Percentiles rank a stretch among this genome's conserved stretches.
These are phyloP conservation scores for Aleiodes sp. DNA, from an alignment of 1,140 invertebrate species.

Conservation along the genomic window DNA sequence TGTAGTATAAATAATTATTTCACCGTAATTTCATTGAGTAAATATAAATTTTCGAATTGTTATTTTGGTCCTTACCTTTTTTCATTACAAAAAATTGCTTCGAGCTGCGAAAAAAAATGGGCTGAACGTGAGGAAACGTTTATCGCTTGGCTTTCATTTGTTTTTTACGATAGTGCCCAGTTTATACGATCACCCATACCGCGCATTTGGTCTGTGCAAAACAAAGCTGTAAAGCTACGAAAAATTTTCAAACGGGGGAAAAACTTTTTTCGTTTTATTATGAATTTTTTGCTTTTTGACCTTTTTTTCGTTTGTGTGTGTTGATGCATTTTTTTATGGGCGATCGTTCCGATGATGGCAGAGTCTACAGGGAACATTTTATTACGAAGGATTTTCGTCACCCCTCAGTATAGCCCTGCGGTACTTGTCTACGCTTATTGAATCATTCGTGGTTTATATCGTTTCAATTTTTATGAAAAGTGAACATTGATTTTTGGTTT, in stretches of 20 bases:
- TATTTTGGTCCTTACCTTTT: too few relatives aligned
- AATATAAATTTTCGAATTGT: too few relatives aligned
- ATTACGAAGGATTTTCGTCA: constrained; percentile 23
- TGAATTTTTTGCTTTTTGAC: neutral
- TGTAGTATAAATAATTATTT: too few relatives aligned
- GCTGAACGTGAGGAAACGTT: constrained; percentile 21
- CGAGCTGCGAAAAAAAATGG: constrained; percentile 1
- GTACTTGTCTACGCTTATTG: neutral
- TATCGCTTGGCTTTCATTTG: constrained; percentile 37
- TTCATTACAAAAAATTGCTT: neutral
- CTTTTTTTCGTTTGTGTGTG: constrained; percentile 1
- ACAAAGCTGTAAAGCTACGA: constrained; percentile 34
- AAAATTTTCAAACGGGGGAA: constrained; percentile 28
- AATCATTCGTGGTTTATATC: constrained; percentile 12
- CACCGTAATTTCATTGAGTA: too few relatives aligned
- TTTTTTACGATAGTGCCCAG: constrained; percentile 33
- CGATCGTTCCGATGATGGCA: constrained; percentile 34
- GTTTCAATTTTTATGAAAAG: neutral
- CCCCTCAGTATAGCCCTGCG: neutral
- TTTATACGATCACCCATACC: neutral
- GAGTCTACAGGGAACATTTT: constrained; percentile 13
- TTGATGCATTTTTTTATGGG: constrained; percentile 31
- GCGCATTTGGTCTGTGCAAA: constrained; percentile 27
- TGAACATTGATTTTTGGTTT: neutral
- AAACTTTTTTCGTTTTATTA: neutral